A percentile compares a stretch with the other conserved stretches of the same genome.
Conservation (phyloP, 53 echinoderm and acorn worm species). For the Echinarachnius parma region DNA sequence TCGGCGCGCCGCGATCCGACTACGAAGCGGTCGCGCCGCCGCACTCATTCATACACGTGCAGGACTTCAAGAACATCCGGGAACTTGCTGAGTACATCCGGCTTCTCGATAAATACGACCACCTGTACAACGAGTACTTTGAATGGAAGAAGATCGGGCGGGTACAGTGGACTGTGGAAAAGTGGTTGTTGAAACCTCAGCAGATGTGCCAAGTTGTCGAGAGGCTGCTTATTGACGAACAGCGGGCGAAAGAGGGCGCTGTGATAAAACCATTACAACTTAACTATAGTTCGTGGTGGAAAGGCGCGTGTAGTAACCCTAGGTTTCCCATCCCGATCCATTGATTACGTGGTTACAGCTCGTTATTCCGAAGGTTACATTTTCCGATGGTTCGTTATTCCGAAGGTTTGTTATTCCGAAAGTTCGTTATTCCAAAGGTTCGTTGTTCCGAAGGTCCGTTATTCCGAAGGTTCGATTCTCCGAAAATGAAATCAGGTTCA, state of each 20-base stretch:
- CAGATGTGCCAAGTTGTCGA: constrained; percentile 22
- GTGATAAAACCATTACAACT: too few relatives aligned
- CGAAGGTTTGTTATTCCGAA: too few relatives aligned
- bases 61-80: constrained; percentile 24
- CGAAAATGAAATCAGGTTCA: too few relatives aligned
- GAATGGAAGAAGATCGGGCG: constrained; percentile 46
- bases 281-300: too few relatives aligned
- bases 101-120: constrained; percentile 26
- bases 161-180: constrained; percentile 25
- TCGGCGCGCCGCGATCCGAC: constrained; percentile 23
- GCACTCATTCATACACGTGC: constrained; percentile 36
- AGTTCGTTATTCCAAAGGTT: too few relatives aligned
- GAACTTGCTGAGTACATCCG: constrained; percentile 27
- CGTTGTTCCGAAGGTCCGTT: too few relatives aligned
- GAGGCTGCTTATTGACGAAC: constrained; percentile 10
- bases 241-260: constrained; percentile 13
- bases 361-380: too few relatives aligned
- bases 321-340: too few relatives aligned
- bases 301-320: too few relatives aligned
- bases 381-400: too few relatives aligned
- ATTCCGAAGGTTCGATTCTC: too few relatives aligned
- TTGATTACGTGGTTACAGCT: too few relatives aligned
- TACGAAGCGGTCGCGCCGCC: constrained; percentile 36
- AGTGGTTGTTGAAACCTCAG: constrained; percentile 16
- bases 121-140: constrained; percentile 37